phyloP scores from a whole-genome alignment of 2,113 vertebrate genomes.

The Mesitornis unicolor region DNA sequence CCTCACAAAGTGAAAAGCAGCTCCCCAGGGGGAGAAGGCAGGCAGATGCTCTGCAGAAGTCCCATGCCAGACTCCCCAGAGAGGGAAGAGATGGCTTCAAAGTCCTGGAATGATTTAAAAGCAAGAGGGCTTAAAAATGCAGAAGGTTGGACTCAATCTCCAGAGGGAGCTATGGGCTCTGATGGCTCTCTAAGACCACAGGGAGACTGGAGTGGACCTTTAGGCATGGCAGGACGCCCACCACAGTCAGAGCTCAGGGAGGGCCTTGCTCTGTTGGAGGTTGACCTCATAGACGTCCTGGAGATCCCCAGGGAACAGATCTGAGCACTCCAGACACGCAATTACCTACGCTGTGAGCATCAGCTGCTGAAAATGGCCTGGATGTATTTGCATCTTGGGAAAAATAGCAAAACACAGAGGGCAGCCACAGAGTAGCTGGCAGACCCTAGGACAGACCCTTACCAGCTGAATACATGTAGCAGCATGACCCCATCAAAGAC shows the following conservation, averaged over 20 bases:
- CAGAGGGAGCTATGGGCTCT: not conserved
- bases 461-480: accelerated
- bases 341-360: accelerated
- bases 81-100: not conserved
- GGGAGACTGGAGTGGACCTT: not conserved
- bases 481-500: not conserved
- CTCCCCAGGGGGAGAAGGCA: not conserved
- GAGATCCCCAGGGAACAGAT: not conserved
- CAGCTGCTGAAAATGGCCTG: not conserved
- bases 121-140: not conserved
- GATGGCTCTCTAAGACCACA: not conserved
- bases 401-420: not conserved
- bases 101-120: not conserved
- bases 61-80: not conserved
- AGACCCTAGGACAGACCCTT: not conserved
- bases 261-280: not conserved
- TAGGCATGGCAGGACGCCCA: accelerated
- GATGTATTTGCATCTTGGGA: not conserved
- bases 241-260: not conserved
- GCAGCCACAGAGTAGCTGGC: not conserved
- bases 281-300: not conserved
- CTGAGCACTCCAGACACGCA: accelerated
- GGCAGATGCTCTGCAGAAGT: not conserved
- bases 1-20: not conserved
- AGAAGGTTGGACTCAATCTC: not conserved